Percentiles rank a stretch among this genome's conserved stretches.
Evolutionary conservation across 1,140 invertebrate genomes (phyloP).

Genomic region (Brachionus koreanus): DNA sequence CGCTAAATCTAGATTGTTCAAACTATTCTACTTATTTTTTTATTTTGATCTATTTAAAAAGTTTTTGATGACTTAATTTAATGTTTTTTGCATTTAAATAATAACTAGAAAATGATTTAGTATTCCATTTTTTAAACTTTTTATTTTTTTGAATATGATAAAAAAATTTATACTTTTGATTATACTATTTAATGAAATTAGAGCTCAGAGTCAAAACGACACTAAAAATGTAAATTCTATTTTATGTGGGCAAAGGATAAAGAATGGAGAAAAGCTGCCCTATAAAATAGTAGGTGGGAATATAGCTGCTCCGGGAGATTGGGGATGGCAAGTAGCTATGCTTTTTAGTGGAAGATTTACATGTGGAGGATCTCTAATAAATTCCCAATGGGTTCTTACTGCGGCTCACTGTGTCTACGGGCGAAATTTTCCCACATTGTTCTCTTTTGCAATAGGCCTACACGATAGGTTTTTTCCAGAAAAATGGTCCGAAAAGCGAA

Average conservation of each 20-base stretch:
- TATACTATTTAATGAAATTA: not conserved
- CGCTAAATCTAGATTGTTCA: not conserved
- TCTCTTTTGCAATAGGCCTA: not conserved
- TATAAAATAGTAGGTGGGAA: conserved; percentile 33
- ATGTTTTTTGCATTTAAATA: not conserved
- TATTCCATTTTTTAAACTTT: not conserved
- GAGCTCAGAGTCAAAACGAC: not conserved
- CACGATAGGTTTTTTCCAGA: not conserved
- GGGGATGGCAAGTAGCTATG: conserved; percentile 43
- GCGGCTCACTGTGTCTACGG: conserved; percentile 42
- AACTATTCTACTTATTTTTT: not conserved
- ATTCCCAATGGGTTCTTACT: conserved; percentile 25
- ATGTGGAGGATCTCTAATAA: conserved; percentile 25
- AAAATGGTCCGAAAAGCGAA: not conserved
- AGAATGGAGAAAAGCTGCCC: not conserved
- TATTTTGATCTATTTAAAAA: not conserved
- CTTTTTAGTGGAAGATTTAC: not conserved
- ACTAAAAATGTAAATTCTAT: not conserved
- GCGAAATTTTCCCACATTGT: not conserved
- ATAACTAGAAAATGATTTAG: not conserved
- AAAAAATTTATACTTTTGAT: not conserved
- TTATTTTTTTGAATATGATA: not conserved
- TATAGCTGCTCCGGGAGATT: conserved; percentile 25
- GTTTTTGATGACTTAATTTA: not conserved
- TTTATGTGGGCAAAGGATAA: not conserved